These are phyloP conservation scores for Ylistrum balloti DNA, from an alignment of 1,140 invertebrate genomes.

Conservation along the genomic window DNA sequence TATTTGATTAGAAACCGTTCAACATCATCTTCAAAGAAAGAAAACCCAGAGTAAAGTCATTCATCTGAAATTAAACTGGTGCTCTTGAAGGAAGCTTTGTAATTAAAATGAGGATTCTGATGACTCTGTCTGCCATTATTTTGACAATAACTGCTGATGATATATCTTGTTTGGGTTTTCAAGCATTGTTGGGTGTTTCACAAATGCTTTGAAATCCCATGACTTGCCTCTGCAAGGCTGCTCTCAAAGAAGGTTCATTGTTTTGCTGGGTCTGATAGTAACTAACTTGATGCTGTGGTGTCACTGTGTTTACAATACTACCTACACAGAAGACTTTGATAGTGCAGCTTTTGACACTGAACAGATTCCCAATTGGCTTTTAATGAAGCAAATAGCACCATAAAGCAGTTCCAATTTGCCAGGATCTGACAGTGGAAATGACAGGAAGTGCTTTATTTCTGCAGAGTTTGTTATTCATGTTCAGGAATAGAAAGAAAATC, in stretches of 20 bases:
- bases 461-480: background rate
- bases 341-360: conserved; percentile 15
- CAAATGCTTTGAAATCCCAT: background rate
- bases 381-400: conserved; percentile 34
- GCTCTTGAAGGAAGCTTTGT: conserved; percentile 1
- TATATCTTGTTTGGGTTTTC: conserved; percentile 29
- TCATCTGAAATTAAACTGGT: background rate
- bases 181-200: background rate
- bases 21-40: background rate
- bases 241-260: conserved; percentile 26
- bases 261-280: background rate
- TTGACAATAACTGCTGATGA: conserved; percentile 3
- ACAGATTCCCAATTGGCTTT: conserved; percentile 31
- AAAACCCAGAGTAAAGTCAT: background rate
- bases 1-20: background rate
- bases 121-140: background rate
- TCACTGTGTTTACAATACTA: background rate
- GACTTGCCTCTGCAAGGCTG: background rate
- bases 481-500: background rate
- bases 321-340: conserved; percentile 38
- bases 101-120: background rate
- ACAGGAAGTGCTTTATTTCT: conserved; percentile 26
- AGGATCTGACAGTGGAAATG: background rate
- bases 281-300: conserved; percentile 15
- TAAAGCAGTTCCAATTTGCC: conserved; percentile 13